Conservation (phyloP, 2,113 vertebrate genomes). For the Zootoca vivipara region DNA sequence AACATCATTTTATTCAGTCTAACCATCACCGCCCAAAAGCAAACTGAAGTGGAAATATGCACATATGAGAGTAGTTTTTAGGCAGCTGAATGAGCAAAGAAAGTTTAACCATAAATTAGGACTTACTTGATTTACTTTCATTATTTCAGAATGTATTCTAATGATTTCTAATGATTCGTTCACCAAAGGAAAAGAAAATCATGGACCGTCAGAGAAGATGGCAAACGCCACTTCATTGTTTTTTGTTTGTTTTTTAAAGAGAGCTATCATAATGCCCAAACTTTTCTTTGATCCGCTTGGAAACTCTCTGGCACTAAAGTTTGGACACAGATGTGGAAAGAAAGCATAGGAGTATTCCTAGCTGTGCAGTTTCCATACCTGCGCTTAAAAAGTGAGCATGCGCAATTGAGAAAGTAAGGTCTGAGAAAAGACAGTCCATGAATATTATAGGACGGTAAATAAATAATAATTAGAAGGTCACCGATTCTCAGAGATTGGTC, state of each 20-base stretch:
- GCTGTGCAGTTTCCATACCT: neutral
- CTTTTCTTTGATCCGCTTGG: neutral
- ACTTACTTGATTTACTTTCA: conserved; percentile 12
- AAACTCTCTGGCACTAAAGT: neutral
- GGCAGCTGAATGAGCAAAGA: conserved; percentile 38
- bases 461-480: no score
- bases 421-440: neutral
- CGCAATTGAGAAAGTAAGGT: neutral
- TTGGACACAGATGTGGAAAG: no score
- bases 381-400: neutral
- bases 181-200: neutral
- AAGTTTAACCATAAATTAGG: conserved; percentile 36
- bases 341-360: neutral
- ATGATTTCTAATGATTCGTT: conserved; percentile 12
- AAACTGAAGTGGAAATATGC: conserved; percentile 56
- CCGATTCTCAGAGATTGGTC: no score
- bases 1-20: conserved; percentile 20
- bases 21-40: conserved; percentile 27
- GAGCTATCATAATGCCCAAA: neutral
- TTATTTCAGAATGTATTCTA: neutral
- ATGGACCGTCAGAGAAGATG: neutral
- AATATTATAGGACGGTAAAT: no score
- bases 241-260: neutral
- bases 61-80: conserved; percentile 60
- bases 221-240: neutral